A percentile compares a stretch with the other conserved stretches of the same genome.
phyloP scores from a whole-genome alignment of 2,113 vertebrate genomes.

The Willisornis vidua region DNA sequence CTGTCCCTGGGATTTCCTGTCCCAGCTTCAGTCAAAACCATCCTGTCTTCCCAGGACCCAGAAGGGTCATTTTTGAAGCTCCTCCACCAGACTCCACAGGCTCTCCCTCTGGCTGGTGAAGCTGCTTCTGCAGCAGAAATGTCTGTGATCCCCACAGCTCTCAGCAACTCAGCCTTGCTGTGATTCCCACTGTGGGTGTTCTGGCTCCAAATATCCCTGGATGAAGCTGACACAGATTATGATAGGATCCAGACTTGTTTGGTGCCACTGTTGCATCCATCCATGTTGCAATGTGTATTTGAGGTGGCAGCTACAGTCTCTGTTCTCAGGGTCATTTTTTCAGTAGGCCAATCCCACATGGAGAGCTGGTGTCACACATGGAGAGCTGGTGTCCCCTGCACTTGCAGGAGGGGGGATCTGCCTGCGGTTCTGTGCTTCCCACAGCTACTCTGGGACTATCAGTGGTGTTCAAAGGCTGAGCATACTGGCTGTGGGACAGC shows the following conservation, averaged over 20 bases:
- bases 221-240: background rate
- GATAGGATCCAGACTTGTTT: background rate
- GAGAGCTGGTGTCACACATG: background rate
- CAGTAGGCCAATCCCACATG: background rate
- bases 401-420: fast-evolving
- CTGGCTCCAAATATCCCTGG: background rate
- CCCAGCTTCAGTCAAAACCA: background rate
- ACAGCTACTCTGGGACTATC: background rate
- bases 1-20: background rate
- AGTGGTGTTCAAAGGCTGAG: background rate
- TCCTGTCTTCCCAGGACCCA: background rate
- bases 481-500: background rate
- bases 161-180: fast-evolving
- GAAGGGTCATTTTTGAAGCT: background rate
- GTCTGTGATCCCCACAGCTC: background rate
- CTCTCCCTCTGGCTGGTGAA: background rate
- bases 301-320: background rate
- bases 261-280: background rate
- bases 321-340: background rate
- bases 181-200: background rate
- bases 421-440: background rate
- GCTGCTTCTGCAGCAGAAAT: background rate
- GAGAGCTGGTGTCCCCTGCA: background rate
- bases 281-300: background rate
- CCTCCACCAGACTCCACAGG: background rate